phyloP scores from a whole-genome alignment of 2,113 vertebrate species.

The Myxocyprinus asiaticus region DNA sequence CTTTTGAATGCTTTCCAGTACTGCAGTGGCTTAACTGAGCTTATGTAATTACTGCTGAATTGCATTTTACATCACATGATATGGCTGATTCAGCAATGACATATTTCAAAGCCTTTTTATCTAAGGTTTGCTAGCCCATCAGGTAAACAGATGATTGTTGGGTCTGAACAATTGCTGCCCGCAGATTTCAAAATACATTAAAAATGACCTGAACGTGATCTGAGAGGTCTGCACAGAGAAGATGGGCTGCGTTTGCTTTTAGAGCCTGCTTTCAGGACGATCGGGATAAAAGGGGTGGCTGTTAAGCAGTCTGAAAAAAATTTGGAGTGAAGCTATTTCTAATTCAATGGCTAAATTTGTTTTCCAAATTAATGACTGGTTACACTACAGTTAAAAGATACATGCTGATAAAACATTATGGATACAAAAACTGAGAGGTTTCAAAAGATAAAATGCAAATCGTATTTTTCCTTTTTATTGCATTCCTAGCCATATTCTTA shows the following conservation, averaged over 20 bases:
- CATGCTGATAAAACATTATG: too few species aligned
- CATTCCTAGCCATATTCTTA: not conserved
- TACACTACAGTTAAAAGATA: too few species aligned
- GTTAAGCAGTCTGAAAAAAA: not conserved
- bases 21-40: not conserved
- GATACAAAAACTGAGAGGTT: too few species aligned
- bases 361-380: not conserved
- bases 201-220: not conserved
- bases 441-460: too few species aligned
- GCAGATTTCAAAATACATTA: not conserved
- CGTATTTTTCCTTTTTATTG: too few species aligned
- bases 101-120: not conserved
- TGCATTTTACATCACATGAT: not conserved
- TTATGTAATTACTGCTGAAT: not conserved
- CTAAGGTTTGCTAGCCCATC: not conserved
- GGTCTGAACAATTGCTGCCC: not conserved
- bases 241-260: not conserved
- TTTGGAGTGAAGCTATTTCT: not conserved
- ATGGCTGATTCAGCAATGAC: not conserved
- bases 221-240: not conserved
- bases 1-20: not conserved
- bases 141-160: constrained; percentile 6
- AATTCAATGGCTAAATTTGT: not conserved
- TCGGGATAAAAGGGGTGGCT: not conserved
- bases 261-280: not conserved